Conservation (phyloP, 2,113 vertebrate genomes). For the Pagrus major region DNA sequence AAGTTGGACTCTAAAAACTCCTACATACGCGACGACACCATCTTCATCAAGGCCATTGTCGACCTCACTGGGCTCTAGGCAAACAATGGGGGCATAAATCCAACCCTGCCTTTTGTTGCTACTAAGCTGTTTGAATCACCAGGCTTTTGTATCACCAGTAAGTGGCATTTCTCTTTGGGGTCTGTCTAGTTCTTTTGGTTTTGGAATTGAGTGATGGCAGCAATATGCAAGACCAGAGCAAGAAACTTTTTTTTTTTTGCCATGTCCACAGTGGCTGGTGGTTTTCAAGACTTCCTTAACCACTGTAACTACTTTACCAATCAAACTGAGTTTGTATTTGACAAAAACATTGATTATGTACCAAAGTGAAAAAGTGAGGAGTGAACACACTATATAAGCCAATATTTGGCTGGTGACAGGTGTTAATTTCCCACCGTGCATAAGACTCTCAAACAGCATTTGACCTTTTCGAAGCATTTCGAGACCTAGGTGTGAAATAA, state of each 20-base stretch:
- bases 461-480: slow-evolving; percentile 27
- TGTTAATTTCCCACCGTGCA: slow-evolving; percentile 10
- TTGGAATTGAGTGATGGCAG: slow-evolving; percentile 10
- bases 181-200: slow-evolving; percentile 33
- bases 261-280: slow-evolving; percentile 1
- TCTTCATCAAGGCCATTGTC: slow-evolving; percentile 98
- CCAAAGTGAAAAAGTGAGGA: slow-evolving; percentile 36
- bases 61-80: slow-evolving; percentile 94
- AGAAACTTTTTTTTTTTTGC: slow-evolving; percentile 3
- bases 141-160: slow-evolving; percentile 27
- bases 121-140: slow-evolving; percentile 38
- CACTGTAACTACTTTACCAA: slow-evolving; percentile 21
- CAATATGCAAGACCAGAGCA: slow-evolving; percentile 34
- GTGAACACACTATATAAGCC: neutral
- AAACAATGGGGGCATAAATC: slow-evolving; percentile 6
- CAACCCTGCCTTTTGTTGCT: slow-evolving; percentile 44
- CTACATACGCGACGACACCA: slow-evolving; percentile 94
- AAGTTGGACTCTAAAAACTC: slow-evolving; percentile 95
- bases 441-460: slow-evolving; percentile 20
- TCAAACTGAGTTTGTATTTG: slow-evolving; percentile 21
- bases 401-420: neutral
- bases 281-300: slow-evolving; percentile 7
- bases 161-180: slow-evolving; percentile 20
- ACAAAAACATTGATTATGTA: slow-evolving; percentile 27
- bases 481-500: slow-evolving; percentile 14